phyloP scores from a whole-genome alignment of 2,113 vertebrate genomes.

The Catharus fuscescens region DNA sequence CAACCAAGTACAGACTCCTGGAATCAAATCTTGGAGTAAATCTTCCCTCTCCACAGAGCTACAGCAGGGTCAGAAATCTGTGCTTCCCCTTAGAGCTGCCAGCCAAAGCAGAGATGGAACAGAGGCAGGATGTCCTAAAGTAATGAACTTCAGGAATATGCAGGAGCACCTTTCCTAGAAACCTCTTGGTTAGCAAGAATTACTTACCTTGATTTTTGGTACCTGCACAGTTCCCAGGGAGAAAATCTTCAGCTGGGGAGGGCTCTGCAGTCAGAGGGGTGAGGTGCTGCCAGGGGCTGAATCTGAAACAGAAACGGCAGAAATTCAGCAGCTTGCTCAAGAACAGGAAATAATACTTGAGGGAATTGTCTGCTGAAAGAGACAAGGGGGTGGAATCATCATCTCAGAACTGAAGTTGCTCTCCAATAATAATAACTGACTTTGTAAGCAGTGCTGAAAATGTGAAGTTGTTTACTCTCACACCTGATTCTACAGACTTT shows the following conservation, averaged over 20 bases:
- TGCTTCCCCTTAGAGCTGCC: background rate
- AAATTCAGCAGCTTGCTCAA: background rate
- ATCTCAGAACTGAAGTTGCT: background rate
- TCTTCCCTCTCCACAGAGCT: background rate
- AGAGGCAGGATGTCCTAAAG: background rate
- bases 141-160: background rate
- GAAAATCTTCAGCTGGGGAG: slow-evolving; percentile 40
- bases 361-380: background rate
- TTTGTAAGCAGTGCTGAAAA: background rate
- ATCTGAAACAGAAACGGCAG: slow-evolving; percentile 61
- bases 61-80: background rate
- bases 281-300: background rate
- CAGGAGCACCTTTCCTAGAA: background rate
- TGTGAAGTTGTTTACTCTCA: background rate
- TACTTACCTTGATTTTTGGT: background rate
- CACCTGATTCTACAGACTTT: background rate
- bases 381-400: background rate
- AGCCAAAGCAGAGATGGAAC: background rate
- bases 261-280: background rate
- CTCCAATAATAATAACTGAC: background rate
- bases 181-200: background rate
- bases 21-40: background rate
- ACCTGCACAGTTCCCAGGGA: background rate
- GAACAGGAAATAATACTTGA: background rate
- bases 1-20: background rate